Evolutionary conservation across 2,113 vertebrate genomes (phyloP).

Genomic region (Desmodus rotundus): DNA sequence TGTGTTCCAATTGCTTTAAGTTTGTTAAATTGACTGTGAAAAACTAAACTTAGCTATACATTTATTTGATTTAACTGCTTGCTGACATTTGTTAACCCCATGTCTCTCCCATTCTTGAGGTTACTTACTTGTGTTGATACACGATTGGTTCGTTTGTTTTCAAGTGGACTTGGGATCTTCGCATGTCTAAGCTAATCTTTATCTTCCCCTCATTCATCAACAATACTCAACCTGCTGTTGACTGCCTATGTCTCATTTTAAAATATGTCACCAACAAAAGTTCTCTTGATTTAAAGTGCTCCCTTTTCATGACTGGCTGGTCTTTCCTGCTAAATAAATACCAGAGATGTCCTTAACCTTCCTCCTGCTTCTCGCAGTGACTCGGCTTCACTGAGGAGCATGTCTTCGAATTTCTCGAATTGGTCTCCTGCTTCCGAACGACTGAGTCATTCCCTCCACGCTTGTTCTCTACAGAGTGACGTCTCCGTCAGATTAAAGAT

Average conservation of each 20-base stretch:
- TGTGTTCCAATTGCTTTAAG: background rate
- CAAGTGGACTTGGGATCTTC: background rate
- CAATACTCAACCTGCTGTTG: background rate
- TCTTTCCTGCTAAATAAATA: background rate
- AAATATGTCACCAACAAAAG: background rate
- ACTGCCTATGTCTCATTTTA: background rate
- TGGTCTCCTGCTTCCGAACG: background rate
- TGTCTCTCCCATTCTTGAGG: background rate
- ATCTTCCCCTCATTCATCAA: background rate
- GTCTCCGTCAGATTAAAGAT: background rate
- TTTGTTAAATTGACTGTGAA: background rate
- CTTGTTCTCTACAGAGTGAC: background rate
- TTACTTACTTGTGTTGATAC: background rate
- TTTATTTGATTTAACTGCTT: background rate
- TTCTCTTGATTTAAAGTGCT: background rate
- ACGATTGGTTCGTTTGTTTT: background rate
- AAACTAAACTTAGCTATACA: background rate
- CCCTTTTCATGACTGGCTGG: background rate
- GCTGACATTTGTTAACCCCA: background rate
- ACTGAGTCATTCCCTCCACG: background rate
- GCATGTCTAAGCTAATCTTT: background rate
- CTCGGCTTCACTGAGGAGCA: background rate
- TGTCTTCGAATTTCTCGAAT: background rate
- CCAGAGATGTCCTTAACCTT: background rate
- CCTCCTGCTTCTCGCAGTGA: background rate